Percentiles rank a stretch among this genome's conserved stretches.
Conservation (phyloP, 2,113 vertebrate species). For the Apteryx mantelli region DNA sequence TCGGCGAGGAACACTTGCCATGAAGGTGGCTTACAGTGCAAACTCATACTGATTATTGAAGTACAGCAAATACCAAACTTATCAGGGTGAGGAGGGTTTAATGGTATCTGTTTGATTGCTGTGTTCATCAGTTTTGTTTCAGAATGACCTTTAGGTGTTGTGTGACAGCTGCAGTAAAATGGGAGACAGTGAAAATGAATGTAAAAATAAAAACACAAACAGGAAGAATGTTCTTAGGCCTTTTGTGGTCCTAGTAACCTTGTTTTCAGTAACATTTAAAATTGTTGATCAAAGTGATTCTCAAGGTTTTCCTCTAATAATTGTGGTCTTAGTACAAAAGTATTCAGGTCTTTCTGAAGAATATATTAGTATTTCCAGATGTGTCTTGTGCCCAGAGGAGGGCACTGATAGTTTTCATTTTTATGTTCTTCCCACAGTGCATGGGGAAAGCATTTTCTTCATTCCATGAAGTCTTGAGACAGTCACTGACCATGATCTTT, state of each 20-base stretch:
- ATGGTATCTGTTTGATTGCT: not conserved
- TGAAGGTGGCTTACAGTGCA: not conserved
- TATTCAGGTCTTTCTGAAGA: not conserved
- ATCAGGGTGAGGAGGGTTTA: too few relatives aligned
- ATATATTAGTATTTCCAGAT: not conserved
- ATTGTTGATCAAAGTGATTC: not conserved
- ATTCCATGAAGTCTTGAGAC: not conserved
- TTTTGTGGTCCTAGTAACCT: not conserved
- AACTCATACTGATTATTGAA: not conserved
- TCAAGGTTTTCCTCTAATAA: not conserved
- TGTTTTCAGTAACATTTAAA: not conserved
- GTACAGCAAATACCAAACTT: too few relatives aligned
- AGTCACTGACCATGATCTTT: not conserved
- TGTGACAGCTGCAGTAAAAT: not conserved
- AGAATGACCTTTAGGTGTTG: not conserved
- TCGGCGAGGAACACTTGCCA: not conserved
- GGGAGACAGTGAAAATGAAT: not conserved
- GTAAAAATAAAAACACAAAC: not conserved
- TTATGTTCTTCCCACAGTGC: not conserved
- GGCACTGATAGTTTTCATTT: slow-evolving; percentile 15
- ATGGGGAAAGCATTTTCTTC: not conserved
- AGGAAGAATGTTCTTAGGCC: not conserved
- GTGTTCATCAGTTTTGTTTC: not conserved
- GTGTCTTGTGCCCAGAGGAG: slow-evolving; percentile 33
- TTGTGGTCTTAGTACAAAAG: not conserved